Base-by-base conservation (phyloP, 2,888 invertebrate genomes). In the Cabera pusaria region DNA sequence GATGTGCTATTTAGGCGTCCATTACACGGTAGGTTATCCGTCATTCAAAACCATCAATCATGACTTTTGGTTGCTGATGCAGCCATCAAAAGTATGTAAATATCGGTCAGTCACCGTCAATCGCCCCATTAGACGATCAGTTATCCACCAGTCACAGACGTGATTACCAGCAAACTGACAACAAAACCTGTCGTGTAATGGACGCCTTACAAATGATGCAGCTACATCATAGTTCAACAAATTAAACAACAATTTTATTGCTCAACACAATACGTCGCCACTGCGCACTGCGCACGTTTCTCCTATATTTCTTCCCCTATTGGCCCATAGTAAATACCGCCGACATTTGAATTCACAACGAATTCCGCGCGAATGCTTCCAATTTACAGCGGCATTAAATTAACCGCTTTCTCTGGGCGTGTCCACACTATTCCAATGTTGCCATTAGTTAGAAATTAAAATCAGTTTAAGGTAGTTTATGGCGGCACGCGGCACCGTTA, bases 381-480 rank as follows among this genome's bases (percentile, higher is more conserved):
- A 26, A 42, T 42, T 35, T 42, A 36, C 21, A 23, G 19, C 26
- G 29, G 6, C 31, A 42, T 36, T 42, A 29, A 42, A 36, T 31
- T 41, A n/a, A 6, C 11, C 12, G 26, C 41, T 42, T 39, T 20
- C 20, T 6, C 10, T 6, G 32, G 48, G 37, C 53, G 31, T 56
- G 56, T 71, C 72, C 52, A 52, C 16, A 39, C 36, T 58, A 64
- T 31, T 20, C 40, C 38, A 6, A 29, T 45, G 41, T 32, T 32
- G 32, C 48, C 45, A 49, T 44, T 56, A 46, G 52, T 58, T 57
- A 69, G 69, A 73, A 78, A 80, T 80, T 75, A 75, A 71, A 77
- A 79, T 79, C 75, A 72, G 78, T 77, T 72, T 67, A 72, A 73
- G 68, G 67, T 73, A 69, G 76, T 78, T 77, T 77, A 80, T 63